These are phyloP conservation scores for Gyps fulvus DNA, from an alignment of 2,113 vertebrate genomes.

Conservation along the genomic window DNA sequence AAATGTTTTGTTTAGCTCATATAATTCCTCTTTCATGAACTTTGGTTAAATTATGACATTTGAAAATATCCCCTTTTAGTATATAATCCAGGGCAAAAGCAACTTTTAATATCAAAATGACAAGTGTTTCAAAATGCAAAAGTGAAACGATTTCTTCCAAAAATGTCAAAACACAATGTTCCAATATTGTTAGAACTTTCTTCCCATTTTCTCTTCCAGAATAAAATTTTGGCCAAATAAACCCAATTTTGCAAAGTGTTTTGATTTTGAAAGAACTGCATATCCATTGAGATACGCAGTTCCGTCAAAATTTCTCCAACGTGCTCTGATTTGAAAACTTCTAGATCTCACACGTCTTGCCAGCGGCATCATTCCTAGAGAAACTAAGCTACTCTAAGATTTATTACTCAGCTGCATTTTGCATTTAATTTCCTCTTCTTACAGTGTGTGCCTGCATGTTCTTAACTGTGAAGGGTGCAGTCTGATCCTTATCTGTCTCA, in stretches of 20 bases:
- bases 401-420: constrained; percentile 59
- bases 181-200: background rate
- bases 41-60: background rate
- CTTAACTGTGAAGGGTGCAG: constrained; percentile 42
- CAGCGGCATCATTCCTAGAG: constrained; percentile 62
- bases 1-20: constrained; percentile 40
- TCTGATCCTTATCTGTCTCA: constrained; percentile 42
- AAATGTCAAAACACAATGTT: background rate
- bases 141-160: background rate
- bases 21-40: constrained; percentile 5
- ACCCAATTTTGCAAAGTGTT: background rate
- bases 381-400: constrained; percentile 44
- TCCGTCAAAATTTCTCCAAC: background rate
- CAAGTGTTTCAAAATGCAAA: constrained; percentile 22
- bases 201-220: constrained; percentile 1
- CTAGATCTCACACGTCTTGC: constrained; percentile 27
- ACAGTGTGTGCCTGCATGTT: constrained; percentile 29
- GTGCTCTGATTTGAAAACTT: constrained; percentile 32
- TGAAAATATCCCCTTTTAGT: background rate
- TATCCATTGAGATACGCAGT: background rate
- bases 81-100: background rate
- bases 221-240: constrained; percentile 22
- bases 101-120: background rate
- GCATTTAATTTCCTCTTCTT: constrained; percentile 62
- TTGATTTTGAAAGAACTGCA: background rate